Evolutionary conservation across 2,797 vertebrate genomes (phyloP).

Genomic region (Premnoplex brunnescens): DNA sequence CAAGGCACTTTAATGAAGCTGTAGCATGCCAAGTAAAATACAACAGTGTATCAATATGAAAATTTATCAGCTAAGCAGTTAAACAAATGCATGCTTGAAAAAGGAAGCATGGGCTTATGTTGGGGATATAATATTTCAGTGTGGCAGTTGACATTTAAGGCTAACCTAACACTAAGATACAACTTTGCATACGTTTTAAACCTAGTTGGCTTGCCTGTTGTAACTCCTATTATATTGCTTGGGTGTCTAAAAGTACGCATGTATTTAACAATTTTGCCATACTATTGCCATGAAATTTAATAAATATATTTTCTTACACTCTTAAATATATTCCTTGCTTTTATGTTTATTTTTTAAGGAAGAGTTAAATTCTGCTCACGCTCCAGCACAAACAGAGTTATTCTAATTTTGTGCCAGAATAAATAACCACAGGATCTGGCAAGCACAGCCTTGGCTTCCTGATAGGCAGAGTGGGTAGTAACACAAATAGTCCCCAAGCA

Average conservation of each 20-base stretch:
- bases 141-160: slow-evolving; percentile 52
- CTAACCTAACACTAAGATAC: slow-evolving; percentile 67
- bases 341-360: neutral
- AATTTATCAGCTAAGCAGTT: slow-evolving; percentile 35
- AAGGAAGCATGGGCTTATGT: slow-evolving; percentile 45
- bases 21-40: slow-evolving; percentile 28
- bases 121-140: slow-evolving; percentile 53
- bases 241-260: slow-evolving; percentile 76
- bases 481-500: neutral
- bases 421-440: slow-evolving; percentile 10
- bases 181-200: slow-evolving; percentile 56
- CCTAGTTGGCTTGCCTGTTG: slow-evolving; percentile 73
- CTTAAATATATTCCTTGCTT: slow-evolving; percentile 40
- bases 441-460: neutral
- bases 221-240: slow-evolving; percentile 73
- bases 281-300: slow-evolving; percentile 78
- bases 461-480: neutral
- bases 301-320: slow-evolving; percentile 85
- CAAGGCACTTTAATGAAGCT: slow-evolving; percentile 50
- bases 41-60: neutral
- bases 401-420: neutral
- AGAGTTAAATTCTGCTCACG: neutral
- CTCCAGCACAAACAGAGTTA: neutral
- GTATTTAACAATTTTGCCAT: slow-evolving; percentile 78
- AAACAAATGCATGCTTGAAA: slow-evolving; percentile 66